Evolutionary conservation across 1,140 invertebrate species (phyloP).

Genomic region (Drosophila lowei): DNA sequence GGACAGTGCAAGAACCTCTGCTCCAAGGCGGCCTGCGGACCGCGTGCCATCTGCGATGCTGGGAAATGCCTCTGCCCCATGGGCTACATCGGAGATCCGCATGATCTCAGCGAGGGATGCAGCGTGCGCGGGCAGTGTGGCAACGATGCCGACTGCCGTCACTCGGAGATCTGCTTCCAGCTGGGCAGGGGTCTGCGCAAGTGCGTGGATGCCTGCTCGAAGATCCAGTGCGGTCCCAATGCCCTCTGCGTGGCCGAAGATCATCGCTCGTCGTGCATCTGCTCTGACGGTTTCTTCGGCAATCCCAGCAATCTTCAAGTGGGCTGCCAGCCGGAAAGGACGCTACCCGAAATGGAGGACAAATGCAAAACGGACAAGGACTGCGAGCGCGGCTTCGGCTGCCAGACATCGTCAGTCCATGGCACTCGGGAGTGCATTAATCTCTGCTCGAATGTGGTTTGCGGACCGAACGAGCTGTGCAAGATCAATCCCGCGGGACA

Average conservation of each 20-base stretch:
- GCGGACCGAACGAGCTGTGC: slow-evolving; percentile 92
- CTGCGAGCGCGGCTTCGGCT: slow-evolving; percentile 87
- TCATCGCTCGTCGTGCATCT: slow-evolving; percentile 93
- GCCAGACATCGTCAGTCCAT: slow-evolving; percentile 84
- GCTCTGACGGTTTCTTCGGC: slow-evolving; percentile 90
- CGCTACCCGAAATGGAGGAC: slow-evolving; percentile 82
- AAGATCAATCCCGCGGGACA: slow-evolving; percentile 86
- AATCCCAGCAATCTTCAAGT: slow-evolving; percentile 90
- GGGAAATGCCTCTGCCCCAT: slow-evolving; percentile 91
- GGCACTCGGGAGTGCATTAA: slow-evolving; percentile 88
- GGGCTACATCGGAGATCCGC: slow-evolving; percentile 90
- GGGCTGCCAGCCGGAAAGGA: slow-evolving; percentile 89
- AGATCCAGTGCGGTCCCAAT: slow-evolving; percentile 94
- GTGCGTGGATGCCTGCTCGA: slow-evolving; percentile 93
- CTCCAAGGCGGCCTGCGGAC: slow-evolving; percentile 89
- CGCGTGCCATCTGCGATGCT: slow-evolving; percentile 90
- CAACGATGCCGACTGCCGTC: slow-evolving; percentile 91
- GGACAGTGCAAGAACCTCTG: slow-evolving; percentile 90
- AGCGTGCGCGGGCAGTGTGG: slow-evolving; percentile 88
- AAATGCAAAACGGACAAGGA: slow-evolving; percentile 89
- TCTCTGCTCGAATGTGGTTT: slow-evolving; percentile 90
- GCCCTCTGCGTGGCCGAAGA: slow-evolving; percentile 92
- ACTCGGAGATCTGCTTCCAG: slow-evolving; percentile 94
- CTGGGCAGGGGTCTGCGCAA: slow-evolving; percentile 89
- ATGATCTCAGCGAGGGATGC: slow-evolving; percentile 88